Evolutionary conservation across 2,888 invertebrate genomes (phyloP).

Genomic region (Drosophila neotestacea): DNA sequence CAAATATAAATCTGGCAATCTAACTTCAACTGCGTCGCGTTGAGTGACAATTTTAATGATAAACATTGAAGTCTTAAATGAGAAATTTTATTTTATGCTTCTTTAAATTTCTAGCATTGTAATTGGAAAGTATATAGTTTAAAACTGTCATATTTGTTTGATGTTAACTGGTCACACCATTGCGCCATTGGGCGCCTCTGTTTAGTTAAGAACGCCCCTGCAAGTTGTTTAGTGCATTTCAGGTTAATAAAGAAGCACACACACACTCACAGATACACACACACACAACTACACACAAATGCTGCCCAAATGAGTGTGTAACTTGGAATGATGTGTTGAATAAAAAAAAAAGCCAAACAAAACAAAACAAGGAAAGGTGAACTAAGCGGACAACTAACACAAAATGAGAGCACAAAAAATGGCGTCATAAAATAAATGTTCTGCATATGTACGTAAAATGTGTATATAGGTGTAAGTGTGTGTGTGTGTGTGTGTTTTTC

Average conservation of each 20-base stretch:
- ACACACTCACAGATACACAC: slow-evolving; percentile 26
- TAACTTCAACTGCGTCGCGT: no score
- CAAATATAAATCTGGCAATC: no score
- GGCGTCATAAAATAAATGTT: slow-evolving; percentile 43
- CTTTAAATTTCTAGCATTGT: no score
- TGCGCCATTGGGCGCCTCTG: slow-evolving; percentile 10
- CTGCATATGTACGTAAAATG: slow-evolving; percentile 12
- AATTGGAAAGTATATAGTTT: no score
- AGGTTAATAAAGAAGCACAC: slow-evolving; percentile 45
- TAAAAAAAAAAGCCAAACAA: background rate
- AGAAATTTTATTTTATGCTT: no score
- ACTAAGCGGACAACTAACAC: slow-evolving; percentile 44
- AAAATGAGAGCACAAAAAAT: slow-evolving; percentile 51
- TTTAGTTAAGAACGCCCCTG: slow-evolving; percentile 10
- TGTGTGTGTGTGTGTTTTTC: slow-evolving; percentile 24
- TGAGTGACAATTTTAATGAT: no score
- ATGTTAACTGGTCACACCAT: background rate
- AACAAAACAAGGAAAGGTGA: slow-evolving; percentile 30
- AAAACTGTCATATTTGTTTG: background rate
- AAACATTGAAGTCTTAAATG: no score
- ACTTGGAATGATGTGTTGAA: slow-evolving; percentile 38
- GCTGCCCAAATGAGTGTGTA: slow-evolving; percentile 29
- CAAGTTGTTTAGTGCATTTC: slow-evolving; percentile 31
- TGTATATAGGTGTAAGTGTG: slow-evolving; percentile 20
- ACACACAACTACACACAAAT: background rate